Evolutionary conservation across 2,113 vertebrate genomes (phyloP).

Genomic region (Nestor notabilis): DNA sequence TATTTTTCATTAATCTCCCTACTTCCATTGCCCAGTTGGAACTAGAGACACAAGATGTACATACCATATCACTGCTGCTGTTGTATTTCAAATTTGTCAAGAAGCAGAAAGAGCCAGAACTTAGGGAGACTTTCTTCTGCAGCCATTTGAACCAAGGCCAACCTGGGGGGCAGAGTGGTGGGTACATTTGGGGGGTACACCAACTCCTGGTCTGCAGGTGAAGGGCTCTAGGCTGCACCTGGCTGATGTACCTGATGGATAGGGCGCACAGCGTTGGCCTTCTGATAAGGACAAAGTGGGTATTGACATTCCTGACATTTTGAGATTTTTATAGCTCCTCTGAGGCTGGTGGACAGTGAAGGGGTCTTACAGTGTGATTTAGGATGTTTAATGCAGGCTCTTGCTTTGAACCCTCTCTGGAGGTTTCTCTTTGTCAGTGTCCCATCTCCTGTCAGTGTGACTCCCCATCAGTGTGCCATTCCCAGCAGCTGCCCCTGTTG

Average conservation of each 20-base stretch:
- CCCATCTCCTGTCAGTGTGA: neutral
- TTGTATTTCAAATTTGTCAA: neutral
- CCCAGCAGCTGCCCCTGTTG: neutral
- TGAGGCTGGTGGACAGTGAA: neutral
- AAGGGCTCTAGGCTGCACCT: neutral
- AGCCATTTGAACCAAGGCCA: neutral
- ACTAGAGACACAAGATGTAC: neutral
- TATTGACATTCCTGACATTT: neutral
- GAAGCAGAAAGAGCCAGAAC: neutral
- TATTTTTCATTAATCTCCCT: neutral
- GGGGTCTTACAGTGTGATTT: neutral
- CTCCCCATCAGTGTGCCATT: neutral
- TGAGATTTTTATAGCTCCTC: neutral
- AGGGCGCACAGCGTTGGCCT: neutral
- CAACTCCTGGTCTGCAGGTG: neutral
- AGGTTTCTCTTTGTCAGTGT: neutral
- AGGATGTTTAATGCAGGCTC: neutral
- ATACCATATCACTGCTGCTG: neutral
- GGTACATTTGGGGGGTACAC: fast-evolving
- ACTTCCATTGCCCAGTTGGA: neutral
- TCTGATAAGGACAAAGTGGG: neutral
- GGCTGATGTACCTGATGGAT: neutral
- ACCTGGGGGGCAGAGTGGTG: fast-evolving
- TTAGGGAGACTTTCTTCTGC: neutral
- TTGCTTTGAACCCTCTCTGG: neutral